Conservation (phyloP, 1,140 invertebrate species). For the Frieseomelitta varia region DNA sequence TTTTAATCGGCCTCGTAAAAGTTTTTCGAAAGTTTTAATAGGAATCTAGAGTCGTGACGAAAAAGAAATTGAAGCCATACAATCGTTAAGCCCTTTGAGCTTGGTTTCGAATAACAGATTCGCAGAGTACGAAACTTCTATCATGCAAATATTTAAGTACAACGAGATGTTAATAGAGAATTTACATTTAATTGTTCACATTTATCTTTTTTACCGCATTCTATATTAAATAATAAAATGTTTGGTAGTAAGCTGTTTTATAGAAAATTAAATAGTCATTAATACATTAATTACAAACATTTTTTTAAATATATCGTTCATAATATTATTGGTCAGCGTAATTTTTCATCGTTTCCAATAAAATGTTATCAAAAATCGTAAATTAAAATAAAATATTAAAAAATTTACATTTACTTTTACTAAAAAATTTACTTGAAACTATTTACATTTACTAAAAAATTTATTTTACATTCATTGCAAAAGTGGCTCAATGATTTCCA, state of each 20-base stretch:
- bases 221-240: neutral
- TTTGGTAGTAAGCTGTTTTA: neutral
- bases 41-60: neutral
- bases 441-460: too few species aligned
- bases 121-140: neutral
- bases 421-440: too few species aligned
- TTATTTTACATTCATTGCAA: too few species aligned
- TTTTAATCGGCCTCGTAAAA: neutral
- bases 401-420: too few species aligned
- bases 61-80: neutral
- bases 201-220: neutral
- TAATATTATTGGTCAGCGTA: neutral
- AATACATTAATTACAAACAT: neutral
- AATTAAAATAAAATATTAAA: too few species aligned
- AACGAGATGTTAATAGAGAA: neutral
- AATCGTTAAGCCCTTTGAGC: neutral
- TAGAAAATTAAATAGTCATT: neutral
- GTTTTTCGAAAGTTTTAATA: neutral
- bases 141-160: neutral
- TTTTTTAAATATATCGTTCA: neutral
- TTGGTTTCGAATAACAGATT: neutral
- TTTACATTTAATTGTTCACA: neutral
- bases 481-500: too few species aligned
- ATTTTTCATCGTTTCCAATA: neutral
- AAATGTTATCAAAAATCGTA: neutral